These are phyloP conservation scores for Salvator merianae DNA, from an alignment of 2,113 vertebrate species.

Conservation along the genomic window DNA sequence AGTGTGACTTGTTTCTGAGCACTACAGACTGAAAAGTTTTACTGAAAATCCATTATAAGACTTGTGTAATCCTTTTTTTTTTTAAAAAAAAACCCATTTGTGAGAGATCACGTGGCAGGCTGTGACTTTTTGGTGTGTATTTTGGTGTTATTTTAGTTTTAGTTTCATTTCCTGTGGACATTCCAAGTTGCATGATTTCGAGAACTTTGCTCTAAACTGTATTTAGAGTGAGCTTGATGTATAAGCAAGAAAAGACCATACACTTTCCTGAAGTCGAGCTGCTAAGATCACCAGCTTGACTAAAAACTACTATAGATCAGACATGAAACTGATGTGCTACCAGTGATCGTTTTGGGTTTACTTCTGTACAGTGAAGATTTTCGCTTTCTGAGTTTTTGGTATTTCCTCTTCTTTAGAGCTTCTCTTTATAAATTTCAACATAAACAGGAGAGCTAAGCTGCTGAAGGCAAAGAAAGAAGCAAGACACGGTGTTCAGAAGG, in stretches of 20 bases:
- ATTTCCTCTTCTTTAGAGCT: constrained; percentile 29
- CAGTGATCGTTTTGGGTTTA: neutral
- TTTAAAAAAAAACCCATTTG: neutral
- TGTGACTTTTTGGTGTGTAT: neutral
- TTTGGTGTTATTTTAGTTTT: constrained; percentile 53
- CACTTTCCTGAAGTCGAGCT: neutral
- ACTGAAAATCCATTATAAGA: neutral
- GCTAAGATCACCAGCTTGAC: neutral
- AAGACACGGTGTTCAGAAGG: constrained; percentile 18
- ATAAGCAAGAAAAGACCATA: constrained; percentile 21
- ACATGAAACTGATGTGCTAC: neutral
- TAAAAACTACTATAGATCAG: too few relatives aligned
- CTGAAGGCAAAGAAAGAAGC: constrained; percentile 38
- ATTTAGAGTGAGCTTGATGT: constrained; percentile 19
- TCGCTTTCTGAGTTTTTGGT: neutral
- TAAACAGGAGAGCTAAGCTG: constrained; percentile 31
- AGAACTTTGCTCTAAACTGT: constrained; percentile 35
- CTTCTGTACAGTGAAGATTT: neutral
- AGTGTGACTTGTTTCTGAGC: too few relatives aligned
- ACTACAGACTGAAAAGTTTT: too few relatives aligned
- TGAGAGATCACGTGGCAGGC: neutral
- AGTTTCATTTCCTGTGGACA: constrained; percentile 68
- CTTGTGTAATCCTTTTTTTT: neutral
- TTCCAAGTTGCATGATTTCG: constrained; percentile 21
- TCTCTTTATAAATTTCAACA: neutral